Evolutionary conservation across 2,113 vertebrate genomes (phyloP).

Genomic region (Tetrao urogallus): DNA sequence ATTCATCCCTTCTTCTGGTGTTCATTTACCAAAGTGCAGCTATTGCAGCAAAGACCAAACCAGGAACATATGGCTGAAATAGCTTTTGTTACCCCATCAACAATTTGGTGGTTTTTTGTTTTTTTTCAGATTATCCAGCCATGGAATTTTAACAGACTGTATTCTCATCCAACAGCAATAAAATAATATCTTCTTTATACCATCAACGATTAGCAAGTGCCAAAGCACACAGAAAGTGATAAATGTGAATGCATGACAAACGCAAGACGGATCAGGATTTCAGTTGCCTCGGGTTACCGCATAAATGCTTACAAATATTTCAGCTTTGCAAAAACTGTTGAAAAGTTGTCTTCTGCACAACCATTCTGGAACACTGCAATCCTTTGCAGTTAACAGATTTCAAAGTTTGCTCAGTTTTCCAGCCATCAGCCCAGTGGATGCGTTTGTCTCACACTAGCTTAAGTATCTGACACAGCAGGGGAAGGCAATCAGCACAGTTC

Average conservation of each 20-base stretch:
- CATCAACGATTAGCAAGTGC: neutral
- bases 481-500: constrained; percentile 5
- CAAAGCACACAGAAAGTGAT: neutral
- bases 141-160: constrained; percentile 12
- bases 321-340: neutral
- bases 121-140: neutral
- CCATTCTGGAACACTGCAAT: neutral
- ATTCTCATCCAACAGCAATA: neutral
- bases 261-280: neutral
- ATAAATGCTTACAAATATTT: neutral
- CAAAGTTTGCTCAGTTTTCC: neutral
- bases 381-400: neutral
- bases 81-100: neutral
- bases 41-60: neutral
- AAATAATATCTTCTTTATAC: neutral
- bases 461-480: constrained; percentile 5
- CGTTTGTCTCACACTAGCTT: neutral
- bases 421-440: neutral
- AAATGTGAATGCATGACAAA: neutral
- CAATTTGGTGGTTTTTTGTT: neutral
- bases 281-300: neutral
- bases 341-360: neutral
- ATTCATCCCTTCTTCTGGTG: neutral
- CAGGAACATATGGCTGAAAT: neutral
- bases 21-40: neutral